Conservation (phyloP, 1,140 invertebrate genomes). For the Zophobas atratus region DNA sequence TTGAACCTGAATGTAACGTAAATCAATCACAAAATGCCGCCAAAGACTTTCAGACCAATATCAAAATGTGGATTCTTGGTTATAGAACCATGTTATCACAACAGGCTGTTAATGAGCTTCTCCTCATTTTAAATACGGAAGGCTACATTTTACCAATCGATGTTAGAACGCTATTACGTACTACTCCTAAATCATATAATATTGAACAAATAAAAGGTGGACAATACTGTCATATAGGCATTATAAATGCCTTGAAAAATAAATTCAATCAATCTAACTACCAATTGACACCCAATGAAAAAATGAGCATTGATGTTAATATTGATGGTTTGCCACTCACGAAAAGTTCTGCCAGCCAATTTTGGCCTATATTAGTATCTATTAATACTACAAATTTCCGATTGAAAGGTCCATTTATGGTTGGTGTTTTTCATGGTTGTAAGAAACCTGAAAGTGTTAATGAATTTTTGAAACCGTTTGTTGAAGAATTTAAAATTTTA, state of each 20-base stretch:
- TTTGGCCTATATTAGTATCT: slow-evolving; percentile 32
- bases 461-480: slow-evolving; percentile 33
- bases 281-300: not conserved
- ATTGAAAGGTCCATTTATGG: slow-evolving; percentile 12
- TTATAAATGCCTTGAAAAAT: slow-evolving; percentile 5
- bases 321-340: slow-evolving; percentile 40
- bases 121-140: not conserved
- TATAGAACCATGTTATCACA: slow-evolving; percentile 2
- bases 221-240: slow-evolving; percentile 40
- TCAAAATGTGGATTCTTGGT: not conserved
- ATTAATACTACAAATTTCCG: not conserved
- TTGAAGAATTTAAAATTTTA: slow-evolving; percentile 27
- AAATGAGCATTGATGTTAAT: slow-evolving; percentile 16
- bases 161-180: slow-evolving; percentile 17
- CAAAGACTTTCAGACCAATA: not conserved
- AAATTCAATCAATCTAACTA: not conserved
- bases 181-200: not conserved
- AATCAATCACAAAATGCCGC: too few relatives aligned
- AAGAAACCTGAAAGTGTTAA: slow-evolving; percentile 22
- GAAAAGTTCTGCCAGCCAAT: slow-evolving; percentile 20
- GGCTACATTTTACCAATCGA: slow-evolving; percentile 19
- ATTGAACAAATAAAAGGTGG: slow-evolving; percentile 19
- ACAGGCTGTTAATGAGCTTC: not conserved
- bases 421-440: slow-evolving; percentile 30
- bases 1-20: too few relatives aligned